Evolutionary conservation across 2,888 invertebrate species (phyloP), one percentile per base, ranked within the genome.

Genomic region (Heliconius ismenius): DNA sequence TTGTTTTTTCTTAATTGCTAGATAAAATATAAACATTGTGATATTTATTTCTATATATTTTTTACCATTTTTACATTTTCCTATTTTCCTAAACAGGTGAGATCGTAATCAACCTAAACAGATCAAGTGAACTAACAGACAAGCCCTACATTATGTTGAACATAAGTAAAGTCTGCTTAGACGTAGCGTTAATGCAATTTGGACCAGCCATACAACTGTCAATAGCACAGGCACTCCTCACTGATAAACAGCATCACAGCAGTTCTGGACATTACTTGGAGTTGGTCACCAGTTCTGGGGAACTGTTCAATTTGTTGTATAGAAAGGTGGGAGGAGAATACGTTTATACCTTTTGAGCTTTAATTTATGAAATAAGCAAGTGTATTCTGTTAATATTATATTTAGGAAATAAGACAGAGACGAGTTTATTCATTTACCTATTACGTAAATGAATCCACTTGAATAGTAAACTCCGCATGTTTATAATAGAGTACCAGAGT

Each of bases 221-320:
- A 1, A 78, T 92, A 21, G 84, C 85, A 3, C 86, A 81, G 18
- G 87, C 88, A 11, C 77, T 89, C 77, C 87, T 97, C 58, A 96
- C 96, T 0, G 97, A 98, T 86, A 97, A 97, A 88, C 95, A 97
- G 76, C 97, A 97, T 83, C 96, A 96, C 79, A 96, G 96, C 77
- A 92, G 95, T 63, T 95, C 95, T n/a, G 97, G 97, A 24, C 96
- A 97, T 85, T 97, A 97, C 84, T 88, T 97, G 79, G 97, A 97
- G 86, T 91, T 98, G 69, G 90, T 97, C 73, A 95, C 96, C 70
- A 97, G 96, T 60, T 81, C 93, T 86, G 94, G 95, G 28, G 97
- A 97, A 83, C 95, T 97, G 72, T 94, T 97, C 70, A 96, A 96
- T 74, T 87, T 97, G 76, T 92, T 97, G 9, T 97, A 97, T 86